Base-by-base conservation (phyloP, 2,113 vertebrate species). In the Hemibagrus wyckioides region DNA sequence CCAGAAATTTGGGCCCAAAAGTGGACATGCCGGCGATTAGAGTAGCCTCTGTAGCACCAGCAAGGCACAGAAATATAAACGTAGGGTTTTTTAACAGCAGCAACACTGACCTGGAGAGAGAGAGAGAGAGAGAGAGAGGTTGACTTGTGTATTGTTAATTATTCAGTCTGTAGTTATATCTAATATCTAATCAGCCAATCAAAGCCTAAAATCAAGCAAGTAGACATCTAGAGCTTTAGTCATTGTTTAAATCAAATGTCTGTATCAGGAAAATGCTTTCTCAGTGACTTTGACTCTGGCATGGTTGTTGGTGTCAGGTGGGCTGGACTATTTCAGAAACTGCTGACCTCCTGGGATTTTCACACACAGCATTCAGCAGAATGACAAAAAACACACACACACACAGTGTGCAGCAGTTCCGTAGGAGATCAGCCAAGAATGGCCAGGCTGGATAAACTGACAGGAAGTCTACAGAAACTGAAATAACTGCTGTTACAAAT, bases 1-100 rank as follows among this genome's bases (percentile, higher is more conserved):
- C 98, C 17, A 99, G 92, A 91, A 98, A 98, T 93, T 99, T 99
- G 91, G 98, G 98, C 1, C 98, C 97, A 25, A 99, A 99, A 0
- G 98, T 99, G 83, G 98, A 98, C 97, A 99, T 97, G 87, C 97
- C 96, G 0, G 97, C 95, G 8, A 98, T 96, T 65, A 99, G 97
- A 0, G 97, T 98, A 17, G 98, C 97, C 91, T 99, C 98, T 0
- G 97, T 97, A 0, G 98, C 98, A 75, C 97, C 97, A 0, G 97
- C 97, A 87, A 99, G 93, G 90, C 98, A 99, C 59, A 99, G 95
- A 92, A 97, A 97, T 89, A 98, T 92, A 95, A 99, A 99, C 0
- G 97, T 95, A 44, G 97, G 96, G 84, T 98, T 99, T 94, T 95
- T 98, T 69, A 99, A 88, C 28, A 99, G 97, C 0, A 98, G 94